Conservation (phyloP, 37 sponge, comb jelly and placozoan genomes). For the Diacarnus erythraeanus region DNA sequence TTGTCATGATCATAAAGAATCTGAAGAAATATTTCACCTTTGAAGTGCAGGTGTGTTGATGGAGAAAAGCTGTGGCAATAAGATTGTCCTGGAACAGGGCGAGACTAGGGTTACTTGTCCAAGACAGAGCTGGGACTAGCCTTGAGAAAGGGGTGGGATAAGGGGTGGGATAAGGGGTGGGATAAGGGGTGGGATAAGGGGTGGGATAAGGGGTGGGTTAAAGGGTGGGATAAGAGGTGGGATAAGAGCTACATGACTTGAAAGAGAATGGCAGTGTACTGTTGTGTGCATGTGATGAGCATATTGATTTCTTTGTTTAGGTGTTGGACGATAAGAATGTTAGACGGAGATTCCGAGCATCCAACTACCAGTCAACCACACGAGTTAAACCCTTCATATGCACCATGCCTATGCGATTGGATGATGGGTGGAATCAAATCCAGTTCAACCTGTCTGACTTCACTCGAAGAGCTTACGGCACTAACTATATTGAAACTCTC, state of each 20-base stretch:
- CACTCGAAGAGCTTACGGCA: conserved; percentile 97
- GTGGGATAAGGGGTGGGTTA: too few relatives aligned
- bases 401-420: conserved; percentile 99
- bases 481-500: conserved; percentile 99
- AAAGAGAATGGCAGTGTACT: background rate
- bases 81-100: too few relatives aligned
- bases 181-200: too few relatives aligned
- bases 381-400: conserved; percentile 99
- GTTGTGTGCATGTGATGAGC: background rate
- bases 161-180: too few relatives aligned
- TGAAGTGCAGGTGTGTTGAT: conserved; percentile 83
- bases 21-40: conserved; percentile 98
- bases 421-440: conserved; percentile 99
- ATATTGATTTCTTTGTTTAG: conserved; percentile 9
- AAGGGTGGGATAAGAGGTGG: too few relatives aligned
- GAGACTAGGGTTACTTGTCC: too few relatives aligned
- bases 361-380: conserved; percentile 97
- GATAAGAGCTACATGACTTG: too few relatives aligned
- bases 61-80: too few relatives aligned
- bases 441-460: conserved; percentile 99
- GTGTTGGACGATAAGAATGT: conserved; percentile 98
- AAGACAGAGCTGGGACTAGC: too few relatives aligned
- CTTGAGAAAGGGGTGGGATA: too few relatives aligned
- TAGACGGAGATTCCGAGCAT: conserved; percentile 90
- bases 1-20: conserved; percentile 99